A percentile compares a stretch with the other conserved stretches of the same genome.
These are phyloP conservation scores for Volucella bombylans DNA, from an alignment of 2,888 invertebrate species.

Conservation along the genomic window DNA sequence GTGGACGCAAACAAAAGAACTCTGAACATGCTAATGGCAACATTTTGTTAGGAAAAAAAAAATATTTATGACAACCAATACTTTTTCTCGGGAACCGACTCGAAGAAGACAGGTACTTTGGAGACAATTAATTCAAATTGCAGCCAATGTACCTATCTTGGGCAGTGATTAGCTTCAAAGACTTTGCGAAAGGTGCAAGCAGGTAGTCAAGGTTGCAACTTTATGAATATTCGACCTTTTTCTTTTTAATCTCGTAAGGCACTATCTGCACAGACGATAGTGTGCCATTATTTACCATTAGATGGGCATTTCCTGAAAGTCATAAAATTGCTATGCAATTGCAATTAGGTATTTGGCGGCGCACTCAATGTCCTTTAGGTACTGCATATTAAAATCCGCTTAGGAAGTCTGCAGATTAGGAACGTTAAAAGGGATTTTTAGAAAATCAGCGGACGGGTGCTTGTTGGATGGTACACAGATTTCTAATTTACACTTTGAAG, in stretches of 20 bases:
- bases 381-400: neutral
- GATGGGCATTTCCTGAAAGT: slow-evolving; percentile 2
- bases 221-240: slow-evolving; percentile 5
- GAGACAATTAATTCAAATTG: slow-evolving; percentile 20
- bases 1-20: slow-evolving; percentile 42
- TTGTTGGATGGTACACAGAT: too few relatives aligned
- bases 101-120: slow-evolving; percentile 5
- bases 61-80: slow-evolving; percentile 37
- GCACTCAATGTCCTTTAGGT: neutral
- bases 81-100: slow-evolving; percentile 18
- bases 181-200: too few relatives aligned
- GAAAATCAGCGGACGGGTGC: neutral
- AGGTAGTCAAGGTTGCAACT: slow-evolving; percentile 34
- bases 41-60: slow-evolving; percentile 21
- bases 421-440: neutral
- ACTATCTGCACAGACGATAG: neutral
- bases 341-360: slow-evolving; percentile 55
- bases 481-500: too few relatives aligned
- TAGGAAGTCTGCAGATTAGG: neutral
- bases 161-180: neutral
- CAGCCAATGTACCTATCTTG: slow-evolving; percentile 14
- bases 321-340: slow-evolving; percentile 40
- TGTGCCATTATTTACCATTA: too few relatives aligned
- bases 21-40: slow-evolving; percentile 5
- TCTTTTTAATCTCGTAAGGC: neutral